Evolutionary conservation across 2,888 invertebrate genomes (phyloP).

Genomic region (Cinara cedri): DNA sequence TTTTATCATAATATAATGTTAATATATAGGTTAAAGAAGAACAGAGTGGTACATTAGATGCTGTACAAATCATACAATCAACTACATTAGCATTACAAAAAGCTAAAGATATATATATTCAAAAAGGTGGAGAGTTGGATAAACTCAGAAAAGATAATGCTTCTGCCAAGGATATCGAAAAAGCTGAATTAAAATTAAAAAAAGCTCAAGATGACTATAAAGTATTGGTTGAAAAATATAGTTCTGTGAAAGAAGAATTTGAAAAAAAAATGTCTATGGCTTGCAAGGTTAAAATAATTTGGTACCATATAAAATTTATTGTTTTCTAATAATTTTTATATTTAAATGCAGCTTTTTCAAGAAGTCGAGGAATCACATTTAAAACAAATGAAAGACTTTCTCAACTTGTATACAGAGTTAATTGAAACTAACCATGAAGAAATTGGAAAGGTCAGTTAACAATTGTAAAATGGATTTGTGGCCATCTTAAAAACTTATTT

Average conservation of each 20-base stretch:
- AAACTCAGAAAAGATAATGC: slow-evolving; percentile 88
- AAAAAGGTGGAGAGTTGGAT: slow-evolving; percentile 85
- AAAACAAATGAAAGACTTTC: slow-evolving; percentile 93
- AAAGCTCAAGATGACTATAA: slow-evolving; percentile 96
- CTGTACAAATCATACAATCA: slow-evolving; percentile 86
- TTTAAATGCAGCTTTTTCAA: slow-evolving; percentile 77
- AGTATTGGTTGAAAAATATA: slow-evolving; percentile 89
- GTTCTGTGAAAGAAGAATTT: slow-evolving; percentile 87
- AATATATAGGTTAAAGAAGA: slow-evolving; percentile 81
- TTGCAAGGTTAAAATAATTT: slow-evolving; percentile 72
- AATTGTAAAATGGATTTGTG: too few relatives aligned
- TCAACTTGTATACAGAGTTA: slow-evolving; percentile 85
- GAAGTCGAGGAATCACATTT: slow-evolving; percentile 92
- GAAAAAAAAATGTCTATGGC: slow-evolving; percentile 93
- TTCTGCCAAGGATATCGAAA: slow-evolving; percentile 90
- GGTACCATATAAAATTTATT: too few relatives aligned
- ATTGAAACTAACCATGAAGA: slow-evolving; percentile 88
- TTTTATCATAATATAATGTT: slow-evolving; percentile 17
- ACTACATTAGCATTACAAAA: slow-evolving; percentile 87
- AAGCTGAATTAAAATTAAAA: slow-evolving; percentile 87
- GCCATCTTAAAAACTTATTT: too few relatives aligned
- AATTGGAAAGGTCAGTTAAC: slow-evolving; percentile 74
- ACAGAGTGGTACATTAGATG: slow-evolving; percentile 88
- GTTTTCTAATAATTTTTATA: neutral
- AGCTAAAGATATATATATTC: slow-evolving; percentile 89